phyloP scores from a whole-genome alignment of 2,797 vertebrate species.

The Eulemur mongoz region DNA sequence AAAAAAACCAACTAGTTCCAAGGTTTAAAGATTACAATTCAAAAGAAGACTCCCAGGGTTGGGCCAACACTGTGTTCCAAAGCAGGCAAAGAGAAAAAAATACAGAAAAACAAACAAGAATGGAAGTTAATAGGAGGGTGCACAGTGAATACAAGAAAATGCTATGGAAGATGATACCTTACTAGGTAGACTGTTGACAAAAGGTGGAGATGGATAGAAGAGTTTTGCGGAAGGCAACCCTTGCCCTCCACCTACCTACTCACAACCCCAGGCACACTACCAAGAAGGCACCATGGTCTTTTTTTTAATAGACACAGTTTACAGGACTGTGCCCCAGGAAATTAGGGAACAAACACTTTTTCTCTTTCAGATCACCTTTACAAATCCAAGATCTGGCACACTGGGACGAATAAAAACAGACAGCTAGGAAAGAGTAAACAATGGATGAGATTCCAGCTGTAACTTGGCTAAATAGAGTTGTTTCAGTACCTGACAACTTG shows the following conservation, averaged over 20 bases:
- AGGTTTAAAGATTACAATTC: background rate
- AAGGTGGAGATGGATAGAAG: background rate
- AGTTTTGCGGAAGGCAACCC: background rate
- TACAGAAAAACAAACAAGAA: constrained; percentile 5
- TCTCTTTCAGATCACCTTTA: constrained; percentile 13
- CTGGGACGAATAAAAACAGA: background rate
- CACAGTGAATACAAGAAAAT: background rate
- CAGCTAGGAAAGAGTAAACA: background rate
- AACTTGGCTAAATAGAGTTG: constrained; percentile 47
- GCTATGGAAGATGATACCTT: background rate
- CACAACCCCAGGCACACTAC: background rate
- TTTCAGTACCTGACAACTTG: constrained; percentile 51
- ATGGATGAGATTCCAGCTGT: background rate
- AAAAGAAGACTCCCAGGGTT: background rate
- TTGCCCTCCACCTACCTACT: background rate
- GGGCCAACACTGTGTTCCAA: background rate
- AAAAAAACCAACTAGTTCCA: background rate
- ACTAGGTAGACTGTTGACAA: background rate
- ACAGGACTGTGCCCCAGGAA: background rate
- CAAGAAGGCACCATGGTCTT: background rate
- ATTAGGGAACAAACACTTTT: background rate
- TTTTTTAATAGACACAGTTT: background rate
- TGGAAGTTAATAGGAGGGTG: background rate
- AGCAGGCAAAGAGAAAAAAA: background rate
- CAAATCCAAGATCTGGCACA: background rate